These are phyloP conservation scores for Cantharis rustica DNA, from an alignment of 2,888 invertebrate genomes.

Conservation along the genomic window DNA sequence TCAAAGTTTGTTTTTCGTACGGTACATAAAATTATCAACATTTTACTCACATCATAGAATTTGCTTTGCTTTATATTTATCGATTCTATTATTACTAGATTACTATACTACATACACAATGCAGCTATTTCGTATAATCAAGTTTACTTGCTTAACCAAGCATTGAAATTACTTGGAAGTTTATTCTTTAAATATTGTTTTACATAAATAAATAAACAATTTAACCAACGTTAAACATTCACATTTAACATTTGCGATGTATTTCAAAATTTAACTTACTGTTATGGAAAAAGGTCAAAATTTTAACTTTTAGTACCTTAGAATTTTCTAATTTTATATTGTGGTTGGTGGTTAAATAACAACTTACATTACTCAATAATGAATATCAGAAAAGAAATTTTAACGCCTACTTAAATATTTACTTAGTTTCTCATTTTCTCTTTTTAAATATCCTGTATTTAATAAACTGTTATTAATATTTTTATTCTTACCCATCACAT, in stretches of 20 bases:
- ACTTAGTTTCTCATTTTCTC: neutral
- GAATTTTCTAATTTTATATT: neutral
- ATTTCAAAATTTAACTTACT: neutral
- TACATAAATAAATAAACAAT: neutral
- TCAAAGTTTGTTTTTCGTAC: conserved; percentile 24
- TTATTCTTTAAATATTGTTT: neutral
- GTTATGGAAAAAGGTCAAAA: neutral
- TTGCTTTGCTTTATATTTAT: neutral
- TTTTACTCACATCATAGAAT: neutral
- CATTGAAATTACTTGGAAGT: neutral
- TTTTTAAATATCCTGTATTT: neutral
- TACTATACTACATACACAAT: neutral
- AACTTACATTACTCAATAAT: neutral
- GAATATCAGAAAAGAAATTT: neutral
- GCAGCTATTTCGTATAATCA: neutral
- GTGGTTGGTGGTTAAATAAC: neutral
- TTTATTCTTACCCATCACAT: neutral
- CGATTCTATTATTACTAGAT: neutral
- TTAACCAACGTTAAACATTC: neutral
- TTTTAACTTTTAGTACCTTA: neutral
- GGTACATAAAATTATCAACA: conserved; percentile 11
- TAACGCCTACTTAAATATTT: neutral
- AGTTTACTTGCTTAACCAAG: neutral
- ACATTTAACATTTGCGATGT: neutral
- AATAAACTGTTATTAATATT: neutral